Percentiles rank a stretch among this genome's conserved stretches.
Conservation (phyloP, 2,113 vertebrate species). For the Struthidea cinerea region DNA sequence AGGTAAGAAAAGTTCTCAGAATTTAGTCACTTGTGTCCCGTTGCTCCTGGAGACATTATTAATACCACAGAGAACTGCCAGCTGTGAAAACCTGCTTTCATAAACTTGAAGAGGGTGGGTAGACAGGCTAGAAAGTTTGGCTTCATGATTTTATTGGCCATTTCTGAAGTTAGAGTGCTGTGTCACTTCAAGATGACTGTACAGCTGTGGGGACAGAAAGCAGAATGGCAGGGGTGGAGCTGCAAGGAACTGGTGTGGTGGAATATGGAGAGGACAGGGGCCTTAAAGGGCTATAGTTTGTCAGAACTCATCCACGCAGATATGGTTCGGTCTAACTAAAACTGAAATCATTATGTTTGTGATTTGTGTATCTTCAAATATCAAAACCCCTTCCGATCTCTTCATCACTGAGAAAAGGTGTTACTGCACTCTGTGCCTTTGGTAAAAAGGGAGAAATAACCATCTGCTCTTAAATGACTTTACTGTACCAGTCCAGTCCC, state of each 20-base stretch:
- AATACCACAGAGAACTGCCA: background rate
- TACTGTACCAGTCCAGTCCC: background rate
- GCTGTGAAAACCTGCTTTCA: background rate
- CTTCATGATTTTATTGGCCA: background rate
- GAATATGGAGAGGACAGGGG: background rate
- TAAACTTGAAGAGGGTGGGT: background rate
- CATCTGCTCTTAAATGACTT: background rate
- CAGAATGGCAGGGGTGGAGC: background rate
- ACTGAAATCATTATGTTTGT: background rate
- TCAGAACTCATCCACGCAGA: background rate
- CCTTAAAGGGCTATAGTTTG: background rate
- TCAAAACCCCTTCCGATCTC: background rate
- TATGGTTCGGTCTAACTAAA: background rate
- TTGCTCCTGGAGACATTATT: background rate
- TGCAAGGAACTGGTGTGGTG: background rate
- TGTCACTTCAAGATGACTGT: background rate
- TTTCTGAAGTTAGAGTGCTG: slow-evolving; percentile 7
- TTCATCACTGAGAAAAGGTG: background rate
- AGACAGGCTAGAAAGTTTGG: background rate
- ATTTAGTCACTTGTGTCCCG: background rate
- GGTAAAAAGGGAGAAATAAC: background rate
- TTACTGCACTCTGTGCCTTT: background rate
- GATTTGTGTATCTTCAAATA: background rate
- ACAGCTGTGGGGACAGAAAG: background rate
- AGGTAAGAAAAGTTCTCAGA: background rate